Evolutionary conservation across 2,113 vertebrate species (phyloP).

Genomic region (Talpa occidentalis): DNA sequence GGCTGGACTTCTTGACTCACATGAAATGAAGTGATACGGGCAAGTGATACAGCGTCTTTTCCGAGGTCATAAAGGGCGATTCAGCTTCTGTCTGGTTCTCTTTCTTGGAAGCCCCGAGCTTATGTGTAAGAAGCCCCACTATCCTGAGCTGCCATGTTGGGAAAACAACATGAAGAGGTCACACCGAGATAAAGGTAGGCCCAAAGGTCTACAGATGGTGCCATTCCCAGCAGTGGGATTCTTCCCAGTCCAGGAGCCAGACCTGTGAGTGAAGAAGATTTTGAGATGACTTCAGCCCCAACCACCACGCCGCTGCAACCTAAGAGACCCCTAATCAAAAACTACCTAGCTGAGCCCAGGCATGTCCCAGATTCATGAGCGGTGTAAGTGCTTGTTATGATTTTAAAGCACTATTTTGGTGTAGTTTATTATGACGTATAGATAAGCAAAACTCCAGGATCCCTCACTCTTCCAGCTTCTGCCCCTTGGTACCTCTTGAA

Average conservation of each 20-base stretch:
- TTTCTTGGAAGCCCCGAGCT: slow-evolving; percentile 25
- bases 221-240: neutral
- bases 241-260: neutral
- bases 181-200: neutral
- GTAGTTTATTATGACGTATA: neutral
- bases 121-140: neutral
- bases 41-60: neutral
- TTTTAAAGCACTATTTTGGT: neutral
- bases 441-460: neutral
- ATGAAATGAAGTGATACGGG: neutral
- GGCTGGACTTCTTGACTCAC: neutral
- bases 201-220: neutral
- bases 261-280: neutral
- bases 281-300: neutral
- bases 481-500: neutral
- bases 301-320: neutral
- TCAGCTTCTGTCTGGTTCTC: neutral
- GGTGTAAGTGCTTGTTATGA: neutral
- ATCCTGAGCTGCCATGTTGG: neutral
- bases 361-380: neutral
- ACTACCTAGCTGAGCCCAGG: neutral
- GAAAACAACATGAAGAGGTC: neutral
- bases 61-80: neutral
- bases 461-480: neutral
- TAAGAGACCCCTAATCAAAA: neutral